Evolutionary conservation across 2,888 invertebrate species (phyloP).

Genomic region (Rhaphigaster nebulosa): DNA sequence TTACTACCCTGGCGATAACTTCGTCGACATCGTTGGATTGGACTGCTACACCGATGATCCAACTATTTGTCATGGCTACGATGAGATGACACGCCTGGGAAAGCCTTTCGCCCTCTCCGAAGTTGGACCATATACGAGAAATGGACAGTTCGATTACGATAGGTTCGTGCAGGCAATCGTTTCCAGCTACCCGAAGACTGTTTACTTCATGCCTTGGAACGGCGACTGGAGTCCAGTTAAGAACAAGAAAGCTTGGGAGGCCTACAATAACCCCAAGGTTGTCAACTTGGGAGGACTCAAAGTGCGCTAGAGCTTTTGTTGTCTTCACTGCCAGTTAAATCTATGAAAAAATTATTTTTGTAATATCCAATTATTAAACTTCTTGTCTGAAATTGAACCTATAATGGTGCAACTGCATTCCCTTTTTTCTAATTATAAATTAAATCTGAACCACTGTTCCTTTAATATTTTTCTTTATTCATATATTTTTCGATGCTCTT

Average conservation of each 20-base stretch:
- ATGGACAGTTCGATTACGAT: background rate
- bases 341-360: background rate
- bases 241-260: background rate
- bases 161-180: background rate
- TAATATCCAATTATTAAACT: no score
- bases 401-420: no score
- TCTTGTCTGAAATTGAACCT: no score
- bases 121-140: background rate
- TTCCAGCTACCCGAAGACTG: background rate
- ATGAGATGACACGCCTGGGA: background rate
- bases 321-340: background rate
- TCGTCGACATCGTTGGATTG: slow-evolving; percentile 27
- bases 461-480: no score
- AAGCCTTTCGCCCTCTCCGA: background rate
- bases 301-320: background rate
- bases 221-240: background rate
- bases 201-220: background rate
- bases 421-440: no score
- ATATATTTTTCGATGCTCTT: no score
- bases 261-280: background rate
- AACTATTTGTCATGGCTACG: background rate
- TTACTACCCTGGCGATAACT: background rate
- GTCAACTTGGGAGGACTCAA: background rate
- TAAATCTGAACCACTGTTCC: no score
- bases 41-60: background rate